Evolutionary conservation across 1,140 invertebrate species (phyloP).

Genomic region (Trachymyrmex cornetzi): DNA sequence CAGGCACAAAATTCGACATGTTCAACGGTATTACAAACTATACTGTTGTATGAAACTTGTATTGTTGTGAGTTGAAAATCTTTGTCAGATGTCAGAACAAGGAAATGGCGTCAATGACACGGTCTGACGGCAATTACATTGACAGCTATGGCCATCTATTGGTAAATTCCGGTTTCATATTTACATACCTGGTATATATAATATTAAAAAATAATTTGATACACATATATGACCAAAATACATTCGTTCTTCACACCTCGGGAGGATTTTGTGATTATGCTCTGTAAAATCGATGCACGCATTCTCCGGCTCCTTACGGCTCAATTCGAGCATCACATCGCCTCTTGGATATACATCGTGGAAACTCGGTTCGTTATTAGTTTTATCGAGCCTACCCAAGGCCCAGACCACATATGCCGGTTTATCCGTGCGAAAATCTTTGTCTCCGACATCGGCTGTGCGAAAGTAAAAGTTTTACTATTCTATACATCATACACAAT

Average conservation of each 20-base stretch:
- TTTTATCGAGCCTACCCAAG: slow-evolving; percentile 91
- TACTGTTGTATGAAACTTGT: too few relatives aligned
- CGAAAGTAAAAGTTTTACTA: slow-evolving; percentile 66
- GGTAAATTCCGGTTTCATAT: too few relatives aligned
- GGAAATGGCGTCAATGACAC: too few relatives aligned
- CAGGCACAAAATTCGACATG: too few relatives aligned
- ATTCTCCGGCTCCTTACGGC: slow-evolving; percentile 88
- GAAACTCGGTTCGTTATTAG: slow-evolving; percentile 93
- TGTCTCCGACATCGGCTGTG: slow-evolving; percentile 92
- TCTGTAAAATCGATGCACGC: slow-evolving; percentile 91
- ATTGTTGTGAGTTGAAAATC: too few relatives aligned
- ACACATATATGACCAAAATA: not conserved
- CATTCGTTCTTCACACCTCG: slow-evolving; percentile 70
- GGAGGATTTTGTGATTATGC: slow-evolving; percentile 74
- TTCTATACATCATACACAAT: not conserved
- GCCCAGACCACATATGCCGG: slow-evolving; percentile 94
- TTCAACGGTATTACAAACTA: too few relatives aligned
- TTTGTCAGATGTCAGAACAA: too few relatives aligned
- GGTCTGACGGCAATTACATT: too few relatives aligned
- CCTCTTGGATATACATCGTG: slow-evolving; percentile 93
- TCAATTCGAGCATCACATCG: slow-evolving; percentile 90
- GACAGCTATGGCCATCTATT: too few relatives aligned
- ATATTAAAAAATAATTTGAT: slow-evolving; percentile 6
- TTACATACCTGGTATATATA: too few relatives aligned
- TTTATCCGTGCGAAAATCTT: slow-evolving; percentile 90